Evolutionary conservation across 2,797 vertebrate species (phyloP).

Genomic region (Pitangus sulphuratus): DNA sequence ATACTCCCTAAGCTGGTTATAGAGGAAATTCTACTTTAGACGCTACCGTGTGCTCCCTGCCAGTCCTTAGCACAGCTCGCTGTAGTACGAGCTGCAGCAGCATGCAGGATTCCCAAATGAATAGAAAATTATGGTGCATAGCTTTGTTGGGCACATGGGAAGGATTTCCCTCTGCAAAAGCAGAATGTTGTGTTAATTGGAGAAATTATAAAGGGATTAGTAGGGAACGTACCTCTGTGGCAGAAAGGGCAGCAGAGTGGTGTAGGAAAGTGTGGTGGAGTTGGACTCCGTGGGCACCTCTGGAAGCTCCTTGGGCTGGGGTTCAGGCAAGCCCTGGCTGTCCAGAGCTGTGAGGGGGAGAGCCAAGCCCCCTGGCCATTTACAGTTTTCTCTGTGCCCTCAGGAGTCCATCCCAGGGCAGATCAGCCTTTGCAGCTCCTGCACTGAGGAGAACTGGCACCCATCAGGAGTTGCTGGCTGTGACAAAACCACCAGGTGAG

Average conservation of each 20-base stretch:
- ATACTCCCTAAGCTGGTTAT: background rate
- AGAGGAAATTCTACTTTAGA: background rate
- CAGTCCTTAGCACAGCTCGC: background rate
- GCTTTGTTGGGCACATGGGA: background rate
- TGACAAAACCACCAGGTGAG: background rate
- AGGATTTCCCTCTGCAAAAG: conserved; percentile 12
- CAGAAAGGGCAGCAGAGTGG: background rate
- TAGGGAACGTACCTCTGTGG: background rate
- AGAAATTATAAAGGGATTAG: conserved; percentile 51
- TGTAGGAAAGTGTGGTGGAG: background rate
- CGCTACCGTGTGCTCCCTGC: accelerated
- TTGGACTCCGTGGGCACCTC: background rate
- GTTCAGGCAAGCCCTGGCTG: background rate
- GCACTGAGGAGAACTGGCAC: background rate
- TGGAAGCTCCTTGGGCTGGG: background rate
- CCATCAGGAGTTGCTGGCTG: accelerated
- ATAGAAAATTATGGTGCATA: background rate
- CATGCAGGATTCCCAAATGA: background rate
- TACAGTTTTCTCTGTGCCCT: background rate
- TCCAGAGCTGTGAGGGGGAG: background rate
- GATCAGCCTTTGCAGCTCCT: background rate
- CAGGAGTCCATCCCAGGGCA: background rate
- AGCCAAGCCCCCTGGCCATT: background rate
- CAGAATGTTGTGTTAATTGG: conserved; percentile 25
- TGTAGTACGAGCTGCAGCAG: background rate